These are phyloP conservation scores for Diadromus collaris DNA, from an alignment of 2,888 invertebrate genomes.

Conservation along the genomic window DNA sequence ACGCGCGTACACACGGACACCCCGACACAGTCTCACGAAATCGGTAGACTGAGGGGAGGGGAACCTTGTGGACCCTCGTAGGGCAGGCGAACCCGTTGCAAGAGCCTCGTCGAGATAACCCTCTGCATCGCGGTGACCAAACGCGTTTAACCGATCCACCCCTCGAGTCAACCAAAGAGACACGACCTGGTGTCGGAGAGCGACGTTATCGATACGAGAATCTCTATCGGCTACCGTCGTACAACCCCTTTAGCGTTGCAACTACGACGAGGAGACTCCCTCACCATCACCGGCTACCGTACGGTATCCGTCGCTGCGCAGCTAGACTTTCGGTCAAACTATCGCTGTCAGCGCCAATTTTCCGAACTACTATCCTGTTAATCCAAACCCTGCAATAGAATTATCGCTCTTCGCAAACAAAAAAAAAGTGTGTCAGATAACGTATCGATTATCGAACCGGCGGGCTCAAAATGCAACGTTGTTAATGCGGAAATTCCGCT, in stretches of 20 bases:
- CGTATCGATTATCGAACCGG: background rate
- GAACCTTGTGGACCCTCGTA: constrained; percentile 14
- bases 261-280: constrained; percentile 23
- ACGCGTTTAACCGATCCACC: constrained; percentile 22
- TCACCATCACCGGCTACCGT: background rate
- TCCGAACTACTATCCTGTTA: constrained; percentile 1
- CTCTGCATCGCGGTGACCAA: constrained; percentile 39
- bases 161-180: constrained; percentile 47
- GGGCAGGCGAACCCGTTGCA: constrained; percentile 33
- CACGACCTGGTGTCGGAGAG: constrained; percentile 22
- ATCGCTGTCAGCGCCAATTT: background rate
- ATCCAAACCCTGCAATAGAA: background rate
- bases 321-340: constrained; percentile 1
- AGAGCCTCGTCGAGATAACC: constrained; percentile 17
- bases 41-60: constrained; percentile 19
- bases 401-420: background rate
- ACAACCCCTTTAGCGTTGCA: constrained; percentile 25
- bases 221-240: constrained; percentile 38
- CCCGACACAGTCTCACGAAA: background rate
- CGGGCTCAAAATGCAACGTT: background rate
- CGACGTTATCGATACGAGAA: constrained; percentile 50
- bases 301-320: background rate
- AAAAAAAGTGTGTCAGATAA: background rate
- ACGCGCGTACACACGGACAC: constrained; percentile 2
- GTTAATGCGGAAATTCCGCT: constrained; percentile 12